Conservation (phyloP, 92 coral and sea anemone genomes). For the Isaurus tuberculatus region DNA sequence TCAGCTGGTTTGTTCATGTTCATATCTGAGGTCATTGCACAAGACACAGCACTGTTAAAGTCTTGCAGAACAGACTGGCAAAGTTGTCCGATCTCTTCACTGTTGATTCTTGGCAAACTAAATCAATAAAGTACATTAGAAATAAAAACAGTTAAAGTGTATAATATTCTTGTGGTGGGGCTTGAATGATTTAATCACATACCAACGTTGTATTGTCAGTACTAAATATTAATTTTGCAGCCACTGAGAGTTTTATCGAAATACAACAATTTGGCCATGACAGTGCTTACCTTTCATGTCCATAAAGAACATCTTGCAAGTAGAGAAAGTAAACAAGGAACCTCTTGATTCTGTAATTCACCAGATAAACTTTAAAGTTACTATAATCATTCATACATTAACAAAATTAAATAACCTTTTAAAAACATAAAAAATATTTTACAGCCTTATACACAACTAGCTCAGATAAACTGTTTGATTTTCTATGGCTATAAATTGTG, state of each 20-base stretch:
- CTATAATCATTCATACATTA: background rate
- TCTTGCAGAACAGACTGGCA: conserved; percentile 98
- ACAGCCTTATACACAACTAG: too few relatives aligned
- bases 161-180: too few relatives aligned
- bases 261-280: too few relatives aligned
- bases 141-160: too few relatives aligned
- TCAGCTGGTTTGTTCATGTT: conserved; percentile 38
- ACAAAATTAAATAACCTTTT: background rate
- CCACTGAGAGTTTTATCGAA: too few relatives aligned
- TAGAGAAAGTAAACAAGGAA: conserved; percentile 95
- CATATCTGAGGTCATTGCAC: conserved; percentile 47
- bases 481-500: too few relatives aligned
- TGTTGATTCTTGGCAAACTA: conserved; percentile 74
- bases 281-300: conserved; percentile 84
- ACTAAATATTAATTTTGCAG: too few relatives aligned
- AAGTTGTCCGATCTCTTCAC: conserved; percentile 90
- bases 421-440: too few relatives aligned
- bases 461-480: too few relatives aligned
- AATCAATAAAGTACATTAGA: background rate
- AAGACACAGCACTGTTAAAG: conserved; percentile 75
- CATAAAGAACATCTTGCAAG: conserved; percentile 90
- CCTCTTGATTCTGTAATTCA: conserved; percentile 72
- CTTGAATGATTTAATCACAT: too few relatives aligned
- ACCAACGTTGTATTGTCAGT: too few relatives aligned
- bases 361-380: background rate